Evolutionary conservation across 1,140 invertebrate species (phyloP).

Genomic region (Hormaphis cornu): DNA sequence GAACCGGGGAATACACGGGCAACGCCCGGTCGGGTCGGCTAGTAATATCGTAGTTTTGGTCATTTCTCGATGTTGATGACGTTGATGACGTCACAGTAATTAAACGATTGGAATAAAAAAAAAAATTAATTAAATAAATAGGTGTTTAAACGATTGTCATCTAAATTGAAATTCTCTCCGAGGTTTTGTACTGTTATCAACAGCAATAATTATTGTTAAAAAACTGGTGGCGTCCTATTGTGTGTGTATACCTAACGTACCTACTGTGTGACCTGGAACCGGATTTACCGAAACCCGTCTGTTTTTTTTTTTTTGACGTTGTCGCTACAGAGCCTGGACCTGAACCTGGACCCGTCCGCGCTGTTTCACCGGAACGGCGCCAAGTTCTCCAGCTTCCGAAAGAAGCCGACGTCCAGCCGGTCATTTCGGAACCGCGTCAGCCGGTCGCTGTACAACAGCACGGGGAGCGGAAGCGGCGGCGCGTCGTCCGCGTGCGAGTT

Average conservation of each 20-base stretch:
- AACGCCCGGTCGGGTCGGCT: no score
- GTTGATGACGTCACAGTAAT: no score
- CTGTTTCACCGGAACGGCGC: conserved; percentile 13
- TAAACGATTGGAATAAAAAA: no score
- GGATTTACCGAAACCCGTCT: neutral
- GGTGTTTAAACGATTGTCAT: no score
- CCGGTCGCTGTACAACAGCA: conserved; percentile 37
- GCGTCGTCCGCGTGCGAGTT: neutral
- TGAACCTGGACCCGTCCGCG: neutral
- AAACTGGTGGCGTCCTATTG: no score
- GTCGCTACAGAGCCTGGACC: neutral
- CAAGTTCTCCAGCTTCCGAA: conserved; percentile 38
- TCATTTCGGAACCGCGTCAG: conserved; percentile 35
- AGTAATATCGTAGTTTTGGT: no score
- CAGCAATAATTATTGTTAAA: no score
- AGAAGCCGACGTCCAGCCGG: conserved; percentile 34
- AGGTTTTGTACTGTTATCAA: no score
- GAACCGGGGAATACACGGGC: no score
- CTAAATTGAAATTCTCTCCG: no score
- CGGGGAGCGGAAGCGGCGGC: neutral
- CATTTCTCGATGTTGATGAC: no score
- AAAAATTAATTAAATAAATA: no score
- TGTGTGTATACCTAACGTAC: neutral
- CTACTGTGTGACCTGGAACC: neutral
- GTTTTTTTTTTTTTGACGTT: neutral